Conservation (phyloP, 2,888 invertebrate genomes). For the Cantharis rustica region DNA sequence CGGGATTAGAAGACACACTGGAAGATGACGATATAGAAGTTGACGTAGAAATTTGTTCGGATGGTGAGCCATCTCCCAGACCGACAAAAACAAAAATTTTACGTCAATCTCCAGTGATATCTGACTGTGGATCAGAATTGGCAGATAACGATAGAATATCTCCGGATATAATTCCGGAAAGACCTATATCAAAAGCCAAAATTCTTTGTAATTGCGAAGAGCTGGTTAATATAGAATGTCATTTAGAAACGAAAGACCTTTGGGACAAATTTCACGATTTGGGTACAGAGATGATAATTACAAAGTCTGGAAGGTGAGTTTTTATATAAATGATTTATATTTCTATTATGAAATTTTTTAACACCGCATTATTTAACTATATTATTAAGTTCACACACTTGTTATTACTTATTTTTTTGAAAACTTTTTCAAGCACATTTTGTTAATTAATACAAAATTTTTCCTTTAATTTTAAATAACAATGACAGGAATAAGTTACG, state of each 20-base stretch:
- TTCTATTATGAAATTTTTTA: neutral
- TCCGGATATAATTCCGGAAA: conserved; percentile 50
- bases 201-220: conserved; percentile 69
- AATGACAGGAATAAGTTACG: neutral
- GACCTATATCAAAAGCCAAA: conserved; percentile 49
- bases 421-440: neutral
- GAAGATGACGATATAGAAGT: conserved; percentile 62
- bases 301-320: conserved; percentile 77
- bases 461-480: neutral
- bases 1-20: conserved; percentile 57
- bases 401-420: neutral
- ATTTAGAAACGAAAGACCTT: conserved; percentile 79
- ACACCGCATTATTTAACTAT: neutral
- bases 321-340: neutral
- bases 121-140: conserved; percentile 53
- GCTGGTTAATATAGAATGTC: conserved; percentile 68
- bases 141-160: conserved; percentile 52
- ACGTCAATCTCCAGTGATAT: conserved; percentile 49
- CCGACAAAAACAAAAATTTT: conserved; percentile 38
- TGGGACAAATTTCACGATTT: conserved; percentile 82
- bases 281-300: conserved; percentile 86
- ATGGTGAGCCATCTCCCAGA: conserved; percentile 57
- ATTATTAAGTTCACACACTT: neutral
- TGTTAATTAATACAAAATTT: neutral
- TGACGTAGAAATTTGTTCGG: conserved; percentile 65